Evolutionary conservation across 2,113 vertebrate species (phyloP).

Genomic region (Smithornis capensis): DNA sequence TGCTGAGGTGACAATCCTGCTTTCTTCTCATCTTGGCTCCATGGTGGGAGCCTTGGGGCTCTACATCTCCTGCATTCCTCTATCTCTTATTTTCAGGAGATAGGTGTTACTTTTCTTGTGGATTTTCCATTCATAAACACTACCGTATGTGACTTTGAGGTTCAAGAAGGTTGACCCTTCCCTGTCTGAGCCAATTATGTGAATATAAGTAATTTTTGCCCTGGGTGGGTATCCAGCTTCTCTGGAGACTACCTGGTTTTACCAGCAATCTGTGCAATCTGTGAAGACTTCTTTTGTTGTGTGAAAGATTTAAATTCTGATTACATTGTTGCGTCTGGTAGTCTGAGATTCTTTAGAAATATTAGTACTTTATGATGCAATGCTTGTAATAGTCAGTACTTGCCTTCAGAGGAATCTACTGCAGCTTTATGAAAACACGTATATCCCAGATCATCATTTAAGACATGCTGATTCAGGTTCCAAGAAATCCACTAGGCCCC

Average conservation of each 20-base stretch:
- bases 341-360: not conserved
- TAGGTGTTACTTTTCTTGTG: not conserved
- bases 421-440: not conserved
- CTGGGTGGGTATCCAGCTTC: not conserved
- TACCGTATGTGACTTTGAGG: not conserved
- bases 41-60: not conserved
- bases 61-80: not conserved
- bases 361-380: not conserved
- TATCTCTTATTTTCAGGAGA: not conserved
- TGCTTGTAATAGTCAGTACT: not conserved
- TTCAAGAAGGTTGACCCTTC: not conserved
- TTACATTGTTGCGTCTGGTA: not conserved
- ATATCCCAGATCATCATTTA: not conserved
- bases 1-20: not conserved
- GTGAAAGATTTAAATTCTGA: not conserved
- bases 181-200: not conserved
- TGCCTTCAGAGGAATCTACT: not conserved
- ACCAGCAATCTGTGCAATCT: not conserved
- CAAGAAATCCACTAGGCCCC: not conserved
- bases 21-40: not conserved
- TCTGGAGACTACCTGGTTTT: not conserved
- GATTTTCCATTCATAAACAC: not conserved
- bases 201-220: not conserved
- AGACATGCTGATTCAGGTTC: not conserved
- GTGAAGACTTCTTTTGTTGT: not conserved